Evolutionary conservation across 2,113 vertebrate genomes (phyloP).

Genomic region (Clupea harengus): DNA sequence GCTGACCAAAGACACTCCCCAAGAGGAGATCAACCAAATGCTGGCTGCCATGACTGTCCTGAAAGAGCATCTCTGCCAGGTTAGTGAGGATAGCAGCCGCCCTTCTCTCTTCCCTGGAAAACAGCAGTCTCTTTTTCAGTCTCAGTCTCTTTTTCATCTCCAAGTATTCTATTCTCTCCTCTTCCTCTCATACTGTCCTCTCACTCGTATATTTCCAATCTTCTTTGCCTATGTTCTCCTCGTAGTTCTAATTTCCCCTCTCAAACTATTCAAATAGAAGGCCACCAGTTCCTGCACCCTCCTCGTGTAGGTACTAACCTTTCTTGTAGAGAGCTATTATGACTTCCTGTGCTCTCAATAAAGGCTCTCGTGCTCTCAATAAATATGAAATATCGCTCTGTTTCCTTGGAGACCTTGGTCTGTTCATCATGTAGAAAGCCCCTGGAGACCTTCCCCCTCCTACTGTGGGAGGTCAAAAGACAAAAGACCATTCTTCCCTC

Average conservation of each 20-base stretch:
- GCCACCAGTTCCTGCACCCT: not conserved
- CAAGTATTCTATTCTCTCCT: not conserved
- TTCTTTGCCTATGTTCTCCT: not conserved
- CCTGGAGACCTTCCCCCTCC: too few relatives aligned
- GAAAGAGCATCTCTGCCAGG: slow-evolving; percentile 89
- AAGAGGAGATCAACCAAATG: slow-evolving; percentile 85
- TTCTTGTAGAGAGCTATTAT: not conserved
- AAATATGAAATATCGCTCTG: too few relatives aligned
- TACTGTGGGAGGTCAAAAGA: not conserved
- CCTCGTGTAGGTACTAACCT: not conserved
- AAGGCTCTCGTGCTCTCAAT: not conserved
- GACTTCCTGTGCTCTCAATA: not conserved
- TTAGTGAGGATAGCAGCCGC: slow-evolving; percentile 46
- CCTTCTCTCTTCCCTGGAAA: not conserved
- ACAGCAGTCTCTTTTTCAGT: not conserved
- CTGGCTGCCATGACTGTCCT: slow-evolving; percentile 75
- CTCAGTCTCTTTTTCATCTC: not conserved
- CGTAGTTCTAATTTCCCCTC: not conserved
- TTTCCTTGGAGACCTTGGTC: not conserved
- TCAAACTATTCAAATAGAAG: not conserved
- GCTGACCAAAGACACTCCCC: slow-evolving; percentile 85
- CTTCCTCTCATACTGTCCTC: not conserved
- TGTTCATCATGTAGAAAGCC: not conserved
- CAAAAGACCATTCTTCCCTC: not conserved
- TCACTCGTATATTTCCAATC: not conserved